Base-by-base conservation (phyloP, 2,113 vertebrate genomes). In the Xiphophorus maculatus region DNA sequence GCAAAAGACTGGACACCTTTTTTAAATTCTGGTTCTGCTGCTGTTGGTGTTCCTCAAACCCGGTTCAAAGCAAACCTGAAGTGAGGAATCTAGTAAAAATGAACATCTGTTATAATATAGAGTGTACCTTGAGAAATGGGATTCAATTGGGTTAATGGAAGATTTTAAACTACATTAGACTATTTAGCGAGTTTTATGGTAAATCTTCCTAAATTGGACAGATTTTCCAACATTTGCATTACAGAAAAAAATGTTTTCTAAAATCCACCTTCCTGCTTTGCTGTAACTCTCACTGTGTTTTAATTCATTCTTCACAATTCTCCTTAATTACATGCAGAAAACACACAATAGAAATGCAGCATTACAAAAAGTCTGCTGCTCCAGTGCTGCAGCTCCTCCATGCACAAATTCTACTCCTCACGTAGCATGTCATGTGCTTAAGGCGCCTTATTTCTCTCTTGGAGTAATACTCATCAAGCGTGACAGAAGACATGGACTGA, bases 401-500 rank as follows among this genome's bases (percentile, higher is more conserved):
- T 27, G 51, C 42, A 37, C 9, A 63, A 63, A 79, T 69, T 40
- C 48, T 27, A 33, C 60, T 65, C 44, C n/a, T 65, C 1, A 4
- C n/a, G 60, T 44, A 30, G 70, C 63, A 17, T 71, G 62, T 76
- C 25, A 74, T 80, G 75, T 71, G 48, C 67, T 37, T 72, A 67
- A 69, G 66, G 69, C 76, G 54, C 2, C 69, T 40, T 5, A 63
- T 81, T 66, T 77, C 32, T 69, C 79, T 30, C n/a, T 5, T 27
- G 65, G 61, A 30, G 61, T n/a, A 74, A 77, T 40, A 65, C 54
- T 58, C 51, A 87, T 87, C 33, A 51, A 40, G 83, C 61, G 58
- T 81, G 88, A 79, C 69, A 66, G 80, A 70, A 35, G 62, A 82
- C 83, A 79, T 60, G 85, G 73, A 65, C 42, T 85, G 76, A 84